phyloP scores from a whole-genome alignment of 2,888 invertebrate species.

The Slavum lentiscoides region DNA sequence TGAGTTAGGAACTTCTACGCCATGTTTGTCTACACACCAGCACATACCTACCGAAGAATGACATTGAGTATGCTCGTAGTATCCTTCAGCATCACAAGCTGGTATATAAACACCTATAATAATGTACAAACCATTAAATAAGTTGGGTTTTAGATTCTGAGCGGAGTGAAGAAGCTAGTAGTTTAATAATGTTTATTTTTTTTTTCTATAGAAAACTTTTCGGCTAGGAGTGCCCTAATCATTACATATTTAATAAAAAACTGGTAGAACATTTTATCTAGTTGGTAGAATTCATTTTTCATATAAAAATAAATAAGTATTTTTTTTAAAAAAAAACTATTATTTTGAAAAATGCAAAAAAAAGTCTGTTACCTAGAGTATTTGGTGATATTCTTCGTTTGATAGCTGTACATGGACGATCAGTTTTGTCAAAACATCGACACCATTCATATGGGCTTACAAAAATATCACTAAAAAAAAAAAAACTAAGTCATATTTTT shows the following conservation, averaged over 20 bases:
- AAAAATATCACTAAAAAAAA: conserved; percentile 62
- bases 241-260: too few relatives aligned
- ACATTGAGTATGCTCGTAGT: conserved; percentile 84
- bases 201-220: too few relatives aligned
- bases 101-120: conserved; percentile 73
- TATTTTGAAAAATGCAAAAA: neutral
- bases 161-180: too few relatives aligned
- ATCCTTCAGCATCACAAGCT: conserved; percentile 83
- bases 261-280: too few relatives aligned
- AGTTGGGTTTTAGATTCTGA: neutral
- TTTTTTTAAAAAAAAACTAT: too few relatives aligned
- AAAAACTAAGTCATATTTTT: neutral
- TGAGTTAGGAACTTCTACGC: conserved; percentile 83
- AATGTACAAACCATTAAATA: neutral
- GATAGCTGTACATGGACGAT: conserved; percentile 81
- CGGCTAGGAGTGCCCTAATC: too few relatives aligned
- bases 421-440: conserved; percentile 78
- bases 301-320: too few relatives aligned
- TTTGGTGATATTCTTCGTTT: conserved; percentile 75
- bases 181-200: too few relatives aligned
- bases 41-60: conserved; percentile 84
- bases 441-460: conserved; percentile 81
- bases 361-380: conserved; percentile 63
- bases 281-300: too few relatives aligned
- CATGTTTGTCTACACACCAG: conserved; percentile 93